Percentiles rank a stretch among this genome's conserved stretches.
Evolutionary conservation across 2,113 vertebrate species (phyloP).

Genomic region (Sylvia atricapilla): DNA sequence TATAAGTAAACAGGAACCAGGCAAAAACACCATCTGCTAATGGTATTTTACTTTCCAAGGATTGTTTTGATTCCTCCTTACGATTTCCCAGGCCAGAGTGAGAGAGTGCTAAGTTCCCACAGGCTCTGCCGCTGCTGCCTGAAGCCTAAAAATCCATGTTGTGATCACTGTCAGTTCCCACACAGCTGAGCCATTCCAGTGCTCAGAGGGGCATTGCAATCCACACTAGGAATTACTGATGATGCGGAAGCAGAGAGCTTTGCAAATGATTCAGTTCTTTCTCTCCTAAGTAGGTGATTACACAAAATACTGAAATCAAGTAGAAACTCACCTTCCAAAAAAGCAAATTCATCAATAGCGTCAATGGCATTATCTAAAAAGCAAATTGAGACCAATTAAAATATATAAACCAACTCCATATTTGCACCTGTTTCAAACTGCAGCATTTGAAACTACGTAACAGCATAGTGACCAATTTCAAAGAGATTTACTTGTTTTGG

Average conservation of each 20-base stretch:
- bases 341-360: slow-evolving; percentile 94
- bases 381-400: not conserved
- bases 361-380: slow-evolving; percentile 92
- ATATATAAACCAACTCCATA: accelerated
- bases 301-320: not conserved
- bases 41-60: too few relatives aligned
- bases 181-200: not conserved
- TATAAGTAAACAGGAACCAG: too few relatives aligned
- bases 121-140: too few relatives aligned
- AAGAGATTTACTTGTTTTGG: not conserved
- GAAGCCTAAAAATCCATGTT: too few relatives aligned
- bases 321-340: slow-evolving; percentile 87
- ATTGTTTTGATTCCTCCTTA: too few relatives aligned
- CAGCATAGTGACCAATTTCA: not conserved
- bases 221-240: not conserved
- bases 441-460: not conserved
- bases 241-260: not conserved
- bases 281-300: not conserved
- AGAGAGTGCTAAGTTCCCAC: too few relatives aligned
- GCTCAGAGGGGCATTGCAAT: not conserved
- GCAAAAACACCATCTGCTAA: too few relatives aligned
- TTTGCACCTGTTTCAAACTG: not conserved
- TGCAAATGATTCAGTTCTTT: not conserved
- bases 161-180: too few relatives aligned
- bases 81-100: too few relatives aligned